These are phyloP conservation scores for Folsomia manolachei DNA, from an alignment of 2,888 invertebrate genomes.

Conservation along the genomic window DNA sequence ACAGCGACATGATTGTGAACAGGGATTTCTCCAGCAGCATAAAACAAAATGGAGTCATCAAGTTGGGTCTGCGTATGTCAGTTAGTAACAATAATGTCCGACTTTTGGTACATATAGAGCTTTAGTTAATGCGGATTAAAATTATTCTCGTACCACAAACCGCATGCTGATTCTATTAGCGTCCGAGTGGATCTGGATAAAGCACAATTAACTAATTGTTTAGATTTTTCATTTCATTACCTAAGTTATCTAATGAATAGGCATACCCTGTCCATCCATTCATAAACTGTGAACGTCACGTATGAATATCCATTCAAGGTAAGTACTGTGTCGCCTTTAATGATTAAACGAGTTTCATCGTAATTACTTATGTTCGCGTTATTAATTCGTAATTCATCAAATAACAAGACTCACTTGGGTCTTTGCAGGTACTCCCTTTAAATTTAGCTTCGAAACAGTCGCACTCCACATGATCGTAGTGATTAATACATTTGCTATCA, in stretches of 20 bases:
- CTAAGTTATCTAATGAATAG: background rate
- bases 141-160: constrained; percentile 66
- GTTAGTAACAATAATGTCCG: background rate
- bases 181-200: constrained; percentile 79
- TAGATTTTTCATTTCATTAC: background rate
- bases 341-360: background rate
- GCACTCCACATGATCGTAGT: constrained; percentile 82
- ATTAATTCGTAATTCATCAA: too few species aligned
- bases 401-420: constrained; percentile 70
- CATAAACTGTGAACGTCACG: constrained; percentile 86
- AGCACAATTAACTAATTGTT: too few species aligned
- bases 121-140: background rate
- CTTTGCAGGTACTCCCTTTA: constrained; percentile 88
- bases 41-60: constrained; percentile 87
- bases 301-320: constrained; percentile 87
- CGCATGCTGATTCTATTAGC: constrained; percentile 81
- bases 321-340: constrained; percentile 74
- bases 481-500: constrained; percentile 85
- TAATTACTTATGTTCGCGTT: background rate
- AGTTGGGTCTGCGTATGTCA: constrained; percentile 70
- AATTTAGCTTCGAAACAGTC: constrained; percentile 90
- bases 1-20: constrained; percentile 87
- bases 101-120: background rate
- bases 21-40: constrained; percentile 86
- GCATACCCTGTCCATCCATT: constrained; percentile 53